Evolutionary conservation across 2,888 invertebrate species (phyloP).

Genomic region (Amitus sp.): DNA sequence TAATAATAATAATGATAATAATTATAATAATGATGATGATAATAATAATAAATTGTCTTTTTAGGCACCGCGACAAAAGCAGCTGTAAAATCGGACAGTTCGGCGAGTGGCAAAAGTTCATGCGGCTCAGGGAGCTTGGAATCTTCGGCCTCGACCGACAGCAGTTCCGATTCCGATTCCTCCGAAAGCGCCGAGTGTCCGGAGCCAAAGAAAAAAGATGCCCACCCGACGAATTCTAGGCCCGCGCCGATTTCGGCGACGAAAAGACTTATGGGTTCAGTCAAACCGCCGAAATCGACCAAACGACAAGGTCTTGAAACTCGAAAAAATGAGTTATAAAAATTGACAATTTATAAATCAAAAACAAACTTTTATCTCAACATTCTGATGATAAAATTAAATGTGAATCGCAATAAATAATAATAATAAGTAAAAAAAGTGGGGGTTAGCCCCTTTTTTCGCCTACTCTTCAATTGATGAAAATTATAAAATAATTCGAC

Average conservation of each 20-base stretch:
- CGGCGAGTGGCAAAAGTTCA: slow-evolving; percentile 74
- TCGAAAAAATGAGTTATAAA: slow-evolving; percentile 19
- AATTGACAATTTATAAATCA: not conserved
- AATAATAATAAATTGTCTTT: no score
- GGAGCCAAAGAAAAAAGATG: slow-evolving; percentile 60
- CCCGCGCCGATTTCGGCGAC: slow-evolving; percentile 36
- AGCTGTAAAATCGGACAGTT: slow-evolving; percentile 71
- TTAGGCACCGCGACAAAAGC: slow-evolving; percentile 54
- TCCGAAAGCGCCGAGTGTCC: slow-evolving; percentile 69
- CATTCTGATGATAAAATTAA: no score
- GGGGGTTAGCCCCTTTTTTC: no score
- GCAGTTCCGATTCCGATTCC: slow-evolving; percentile 77
- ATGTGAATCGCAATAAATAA: no score
- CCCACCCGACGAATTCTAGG: slow-evolving; percentile 47
- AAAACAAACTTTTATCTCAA: not conserved
- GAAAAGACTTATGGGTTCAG: slow-evolving; percentile 57
- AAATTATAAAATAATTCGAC: no score
- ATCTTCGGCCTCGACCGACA: slow-evolving; percentile 70
- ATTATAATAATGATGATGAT: no score
- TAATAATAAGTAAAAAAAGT: no score
- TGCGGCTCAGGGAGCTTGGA: slow-evolving; percentile 73
- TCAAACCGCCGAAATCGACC: slow-evolving; percentile 58
- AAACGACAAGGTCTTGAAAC: slow-evolving; percentile 56
- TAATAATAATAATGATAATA: no score
- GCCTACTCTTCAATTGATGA: not conserved